These are phyloP conservation scores for Zapornia atra DNA, from an alignment of 2,113 vertebrate species.

Conservation along the genomic window DNA sequence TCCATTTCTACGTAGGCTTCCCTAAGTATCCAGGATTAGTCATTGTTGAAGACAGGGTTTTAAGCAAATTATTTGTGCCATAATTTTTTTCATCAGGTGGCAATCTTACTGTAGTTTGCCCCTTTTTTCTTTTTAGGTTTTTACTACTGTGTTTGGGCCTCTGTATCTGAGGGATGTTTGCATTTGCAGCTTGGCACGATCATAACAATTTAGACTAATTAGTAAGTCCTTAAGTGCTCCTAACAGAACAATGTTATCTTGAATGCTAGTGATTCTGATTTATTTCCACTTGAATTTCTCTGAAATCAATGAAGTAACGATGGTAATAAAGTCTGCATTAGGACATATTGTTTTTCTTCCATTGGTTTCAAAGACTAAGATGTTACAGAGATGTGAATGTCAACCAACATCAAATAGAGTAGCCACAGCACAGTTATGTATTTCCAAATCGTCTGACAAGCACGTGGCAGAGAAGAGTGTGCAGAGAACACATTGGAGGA, in stretches of 20 bases:
- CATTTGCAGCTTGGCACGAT: neutral
- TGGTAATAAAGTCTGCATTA: neutral
- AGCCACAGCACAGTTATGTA: slow-evolving; percentile 28
- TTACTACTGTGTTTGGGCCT: neutral
- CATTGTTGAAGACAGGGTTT: neutral
- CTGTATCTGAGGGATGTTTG: neutral
- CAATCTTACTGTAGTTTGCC: neutral
- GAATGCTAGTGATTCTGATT: neutral
- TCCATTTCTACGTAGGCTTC: neutral
- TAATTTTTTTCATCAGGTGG: neutral
- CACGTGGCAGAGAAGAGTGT: neutral
- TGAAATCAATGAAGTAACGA: slow-evolving; percentile 27
- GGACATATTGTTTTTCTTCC: neutral
- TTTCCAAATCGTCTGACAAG: neutral
- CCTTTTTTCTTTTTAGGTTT: neutral
- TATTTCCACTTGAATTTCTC: slow-evolving; percentile 17
- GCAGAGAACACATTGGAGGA: neutral
- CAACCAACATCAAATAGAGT: slow-evolving; percentile 30
- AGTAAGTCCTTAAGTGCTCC: neutral
- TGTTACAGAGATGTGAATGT: slow-evolving; percentile 10
- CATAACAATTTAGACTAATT: neutral
- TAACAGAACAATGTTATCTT: neutral
- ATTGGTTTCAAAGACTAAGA: slow-evolving; percentile 24
- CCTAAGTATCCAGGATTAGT: neutral
- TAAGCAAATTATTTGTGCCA: neutral